A percentile compares a stretch with the other conserved stretches of the same genome.
phyloP scores from a whole-genome alignment of 2,113 vertebrate species.

The Daubentonia madagascariensis region DNA sequence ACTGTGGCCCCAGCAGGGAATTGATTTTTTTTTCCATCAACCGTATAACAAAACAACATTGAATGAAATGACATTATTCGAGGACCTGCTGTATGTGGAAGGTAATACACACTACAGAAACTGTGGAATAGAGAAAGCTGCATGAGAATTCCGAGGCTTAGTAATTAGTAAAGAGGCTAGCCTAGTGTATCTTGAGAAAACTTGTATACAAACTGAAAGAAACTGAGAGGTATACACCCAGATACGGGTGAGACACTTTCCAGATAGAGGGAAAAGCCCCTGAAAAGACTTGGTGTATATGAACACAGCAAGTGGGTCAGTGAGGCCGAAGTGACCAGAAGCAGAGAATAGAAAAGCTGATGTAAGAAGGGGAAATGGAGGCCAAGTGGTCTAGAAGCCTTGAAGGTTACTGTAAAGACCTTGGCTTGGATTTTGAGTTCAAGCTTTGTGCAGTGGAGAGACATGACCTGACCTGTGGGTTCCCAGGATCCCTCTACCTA shows the following conservation, averaged over 20 bases:
- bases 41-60: not conserved
- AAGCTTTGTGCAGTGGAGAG: not conserved
- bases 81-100: not conserved
- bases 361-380: not conserved
- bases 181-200: not conserved
- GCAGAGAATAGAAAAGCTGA: not conserved
- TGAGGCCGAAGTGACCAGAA: not conserved
- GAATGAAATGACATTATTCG: not conserved
- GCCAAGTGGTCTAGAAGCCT: not conserved
- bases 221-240: not conserved
- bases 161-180: not conserved
- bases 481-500: not conserved
- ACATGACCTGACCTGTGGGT: not conserved
- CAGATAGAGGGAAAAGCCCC: not conserved
- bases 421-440: not conserved
- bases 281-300: not conserved
- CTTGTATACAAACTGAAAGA: not conserved
- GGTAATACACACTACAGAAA: not conserved
- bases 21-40: not conserved
- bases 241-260: not conserved
- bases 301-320: not conserved
- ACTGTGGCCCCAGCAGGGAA: not conserved
- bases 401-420: too few species aligned
- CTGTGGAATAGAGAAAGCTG: too few species aligned
- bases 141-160: not conserved